A percentile compares a stretch with the other conserved stretches of the same genome.
Evolutionary conservation across 2,888 invertebrate species (phyloP).

Genomic region (Argyra leucocephala): DNA sequence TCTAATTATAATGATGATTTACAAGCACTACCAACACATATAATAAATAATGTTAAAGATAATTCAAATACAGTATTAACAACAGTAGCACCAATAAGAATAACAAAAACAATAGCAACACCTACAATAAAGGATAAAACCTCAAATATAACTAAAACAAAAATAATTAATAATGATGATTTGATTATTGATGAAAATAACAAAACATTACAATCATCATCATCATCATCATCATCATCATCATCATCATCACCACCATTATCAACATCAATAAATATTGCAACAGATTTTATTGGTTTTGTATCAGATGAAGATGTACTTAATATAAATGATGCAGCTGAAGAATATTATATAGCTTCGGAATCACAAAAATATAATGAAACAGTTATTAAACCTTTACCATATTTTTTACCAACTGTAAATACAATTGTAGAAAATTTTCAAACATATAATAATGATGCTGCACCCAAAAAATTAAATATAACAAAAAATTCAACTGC

Average conservation of each 20-base stretch:
- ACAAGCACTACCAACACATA: neutral
- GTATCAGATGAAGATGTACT: conserved; percentile 56
- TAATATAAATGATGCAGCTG: conserved; percentile 51
- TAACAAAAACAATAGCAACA: conserved; percentile 10
- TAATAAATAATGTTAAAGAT: neutral
- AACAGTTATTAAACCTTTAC: conserved; percentile 25
- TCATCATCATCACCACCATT: conserved; percentile 26
- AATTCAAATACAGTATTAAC: neutral
- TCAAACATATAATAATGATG: neutral
- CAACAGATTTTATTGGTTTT: conserved; percentile 41
- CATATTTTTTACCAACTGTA: conserved; percentile 30
- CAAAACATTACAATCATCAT: conserved; percentile 7
- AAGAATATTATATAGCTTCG: conserved; percentile 21
- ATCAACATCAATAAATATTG: conserved; percentile 30
- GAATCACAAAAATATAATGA: conserved; percentile 33
- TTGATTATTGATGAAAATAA: neutral
- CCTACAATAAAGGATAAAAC: conserved; percentile 16
- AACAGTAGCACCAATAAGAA: conserved; percentile 18
- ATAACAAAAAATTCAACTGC: neutral
- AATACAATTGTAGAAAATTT: conserved; percentile 19
- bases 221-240: conserved; percentile 26
- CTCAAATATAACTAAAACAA: conserved; percentile 17
- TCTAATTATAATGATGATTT: neutral
- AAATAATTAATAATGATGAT: conserved; percentile 15
- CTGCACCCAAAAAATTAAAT: neutral